These are phyloP conservation scores for Pomatostomus ruficeps DNA, from an alignment of 2,113 vertebrate genomes.

Conservation along the genomic window DNA sequence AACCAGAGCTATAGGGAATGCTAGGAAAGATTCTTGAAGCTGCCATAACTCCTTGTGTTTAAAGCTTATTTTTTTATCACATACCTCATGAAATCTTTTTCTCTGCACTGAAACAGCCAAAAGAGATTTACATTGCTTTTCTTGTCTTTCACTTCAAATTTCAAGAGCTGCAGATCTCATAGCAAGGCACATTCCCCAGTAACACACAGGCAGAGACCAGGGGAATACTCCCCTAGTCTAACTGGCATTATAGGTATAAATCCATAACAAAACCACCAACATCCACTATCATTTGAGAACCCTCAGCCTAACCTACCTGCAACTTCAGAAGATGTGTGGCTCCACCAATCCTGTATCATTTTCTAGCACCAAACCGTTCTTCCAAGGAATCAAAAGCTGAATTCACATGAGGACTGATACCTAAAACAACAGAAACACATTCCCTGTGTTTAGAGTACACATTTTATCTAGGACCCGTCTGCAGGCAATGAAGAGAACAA, in stretches of 20 bases:
- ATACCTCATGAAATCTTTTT: not conserved
- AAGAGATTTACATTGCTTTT: not conserved
- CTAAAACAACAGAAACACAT: not conserved
- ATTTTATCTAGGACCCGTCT: not conserved
- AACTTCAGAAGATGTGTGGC: not conserved
- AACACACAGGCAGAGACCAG: not conserved
- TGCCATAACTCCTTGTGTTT: not conserved
- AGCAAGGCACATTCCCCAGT: not conserved
- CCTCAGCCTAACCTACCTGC: not conserved
- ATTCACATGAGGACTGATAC: rapidly evolving
- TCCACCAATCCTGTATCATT: not conserved
- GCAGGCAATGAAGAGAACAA: not conserved
- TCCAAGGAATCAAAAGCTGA: not conserved
- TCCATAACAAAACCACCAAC: not conserved
- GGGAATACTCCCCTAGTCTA: not conserved
- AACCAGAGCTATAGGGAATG: not conserved
- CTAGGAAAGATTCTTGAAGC: not conserved
- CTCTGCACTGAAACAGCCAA: not conserved
- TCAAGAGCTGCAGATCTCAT: not conserved
- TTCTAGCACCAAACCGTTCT: not conserved
- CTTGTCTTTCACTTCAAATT: not conserved
- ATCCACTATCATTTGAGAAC: not conserved
- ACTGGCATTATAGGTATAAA: not conserved
- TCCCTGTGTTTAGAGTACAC: not conserved
- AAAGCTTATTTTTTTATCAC: not conserved